Evolutionary conservation across 2,113 vertebrate genomes (phyloP), one percentile per base, ranked within the genome.

Genomic region (Panthera uncia): DNA sequence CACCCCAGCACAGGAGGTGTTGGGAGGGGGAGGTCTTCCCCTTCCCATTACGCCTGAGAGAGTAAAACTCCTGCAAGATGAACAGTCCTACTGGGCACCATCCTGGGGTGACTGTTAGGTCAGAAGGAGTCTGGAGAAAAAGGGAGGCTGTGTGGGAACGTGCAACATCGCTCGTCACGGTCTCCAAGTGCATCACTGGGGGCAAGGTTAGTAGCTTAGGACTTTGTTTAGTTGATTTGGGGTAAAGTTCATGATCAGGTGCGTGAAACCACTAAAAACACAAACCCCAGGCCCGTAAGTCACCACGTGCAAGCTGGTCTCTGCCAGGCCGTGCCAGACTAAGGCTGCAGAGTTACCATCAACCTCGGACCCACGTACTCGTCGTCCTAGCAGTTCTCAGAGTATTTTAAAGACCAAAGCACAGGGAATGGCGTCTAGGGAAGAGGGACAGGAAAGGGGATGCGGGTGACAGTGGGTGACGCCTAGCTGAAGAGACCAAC

Each of bases 81-180:
- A 71, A 50, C 73, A 57, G 18, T 19, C 71, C 31, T n/a, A 31
- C 14, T 13, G 84, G 73, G 12, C 0, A 1, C 50, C 79, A 50
- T 25, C 33, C 16, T 1, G 21, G 90, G 27, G 50, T 2, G 18
- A 73, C 33, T 27, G 5, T 3, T 31, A 41, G 57, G 19, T 65
- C 45, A 27, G 36, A n/a, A 68, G 29, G n/a, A 81, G 31, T 29
- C 45, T 5, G 69, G n/a, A 8, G 21, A 36, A 19, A 36, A 18
- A 7, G 7, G 31, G 90, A 50, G 18, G 2, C 25, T 5, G 23
- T 36, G 41, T 6, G 80, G 38, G 61, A 15, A 65, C 0, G 1
- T 63, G 63, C 45, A 33, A 11, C 29, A 29, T 4, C 2, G 8
- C 0, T 3, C 0, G 18, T 12, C 5, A 2, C 27, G 13, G 2